These are phyloP conservation scores for Chloroceryle aenea DNA, from an alignment of 2,113 vertebrate species.

Conservation along the genomic window DNA sequence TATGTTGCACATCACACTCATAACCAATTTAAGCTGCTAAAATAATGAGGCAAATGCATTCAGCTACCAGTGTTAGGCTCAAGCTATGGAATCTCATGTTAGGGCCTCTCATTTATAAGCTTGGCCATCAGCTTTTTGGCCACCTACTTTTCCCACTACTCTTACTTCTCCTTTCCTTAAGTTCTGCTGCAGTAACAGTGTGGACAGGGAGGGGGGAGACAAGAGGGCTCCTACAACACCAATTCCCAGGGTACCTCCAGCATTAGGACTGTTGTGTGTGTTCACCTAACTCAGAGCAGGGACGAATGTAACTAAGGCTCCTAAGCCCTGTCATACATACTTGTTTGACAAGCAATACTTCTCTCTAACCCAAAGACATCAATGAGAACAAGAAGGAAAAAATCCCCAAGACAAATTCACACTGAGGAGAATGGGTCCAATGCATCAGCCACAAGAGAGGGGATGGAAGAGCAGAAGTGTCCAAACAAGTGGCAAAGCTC, in stretches of 20 bases:
- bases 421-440: background rate
- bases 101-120: background rate
- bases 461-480: background rate
- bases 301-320: accelerated
- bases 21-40: background rate
- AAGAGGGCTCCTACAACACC: background rate
- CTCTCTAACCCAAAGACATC: background rate
- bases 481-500: background rate
- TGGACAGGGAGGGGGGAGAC: accelerated
- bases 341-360: background rate
- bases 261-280: accelerated
- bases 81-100: background rate
- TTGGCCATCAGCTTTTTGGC: background rate
- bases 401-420: background rate
- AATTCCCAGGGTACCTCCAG: background rate
- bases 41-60: background rate
- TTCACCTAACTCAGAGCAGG: background rate
- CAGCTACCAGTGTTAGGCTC: background rate
- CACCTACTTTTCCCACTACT: background rate
- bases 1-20: background rate
- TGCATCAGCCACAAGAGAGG: background rate
- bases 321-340: background rate
- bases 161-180: background rate
- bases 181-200: background rate
- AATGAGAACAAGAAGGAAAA: background rate